Evolutionary conservation across 2,113 vertebrate species (phyloP), one percentile per base, ranked within the genome.

Genomic region (Myiagra hebetior): DNA sequence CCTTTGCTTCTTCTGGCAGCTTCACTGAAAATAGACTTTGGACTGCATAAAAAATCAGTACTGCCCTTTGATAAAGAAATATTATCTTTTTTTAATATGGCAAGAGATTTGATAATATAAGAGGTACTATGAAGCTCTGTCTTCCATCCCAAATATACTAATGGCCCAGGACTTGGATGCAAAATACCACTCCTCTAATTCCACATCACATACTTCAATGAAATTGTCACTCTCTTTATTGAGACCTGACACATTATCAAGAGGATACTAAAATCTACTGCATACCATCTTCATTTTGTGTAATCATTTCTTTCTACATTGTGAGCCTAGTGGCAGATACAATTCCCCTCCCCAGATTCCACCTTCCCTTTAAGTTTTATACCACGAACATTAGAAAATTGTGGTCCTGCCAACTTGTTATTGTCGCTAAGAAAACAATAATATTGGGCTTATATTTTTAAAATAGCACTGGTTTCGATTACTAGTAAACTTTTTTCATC

Each of bases 291-390:
- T 4, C 11, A 24, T 52, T 44, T 68, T 17, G 35, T 30, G 6
- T 28, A 57, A 62, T 47, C 19, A 0, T 0, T 44, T 79, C 5
- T 59, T 20, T 63, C 13, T 57, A 27, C 80, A 46, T 13, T 28
- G 9, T 70, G 16, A 55, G 10, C 9, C 35, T 81, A n/a, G 14
- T 15, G 47, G 5, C 5, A 93, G 26, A 35, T 15, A 49, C 1
- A 41, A 28, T 47, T 65, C 9, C 4, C 13, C 2, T 7, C 0
- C 4, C 4, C 2, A 46, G 15, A 10, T 1, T 7, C 9, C 8
- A 35, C 14, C 2, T 20, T 9, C 16, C 4, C 5, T 27, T 37
- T 27, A 16, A 47, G 23, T 91, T 83, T 73, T 70, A 46, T 67
- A 41, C 11, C 33, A 47, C 11, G 7, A 60, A 39, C 7, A 15